These are phyloP conservation scores for Metopolophium dirhodum DNA, from an alignment of 1,140 invertebrate genomes.

Conservation along the genomic window DNA sequence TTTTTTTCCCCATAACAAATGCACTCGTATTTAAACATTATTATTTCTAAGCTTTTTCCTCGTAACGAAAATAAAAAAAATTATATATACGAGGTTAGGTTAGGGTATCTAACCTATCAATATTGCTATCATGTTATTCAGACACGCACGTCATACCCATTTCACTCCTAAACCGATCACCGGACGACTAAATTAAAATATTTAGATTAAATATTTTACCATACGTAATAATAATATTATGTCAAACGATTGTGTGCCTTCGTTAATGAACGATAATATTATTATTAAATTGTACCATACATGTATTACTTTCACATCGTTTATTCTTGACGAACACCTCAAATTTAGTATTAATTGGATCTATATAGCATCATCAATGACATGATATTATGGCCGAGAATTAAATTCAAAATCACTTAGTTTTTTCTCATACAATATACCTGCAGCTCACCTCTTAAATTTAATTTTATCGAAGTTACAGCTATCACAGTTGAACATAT, in stretches of 20 bases:
- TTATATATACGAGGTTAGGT: neutral
- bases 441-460: neutral
- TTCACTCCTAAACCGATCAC: neutral
- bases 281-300: too few species aligned
- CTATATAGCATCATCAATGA: neutral
- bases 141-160: neutral
- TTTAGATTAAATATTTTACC: neutral
- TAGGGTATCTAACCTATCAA: neutral
- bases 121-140: neutral
- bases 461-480: neutral
- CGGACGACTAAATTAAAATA: neutral
- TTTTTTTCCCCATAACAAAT: neutral
- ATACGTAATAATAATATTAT: neutral
- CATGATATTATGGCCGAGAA: too few species aligned
- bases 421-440: neutral
- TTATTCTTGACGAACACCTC: neutral
- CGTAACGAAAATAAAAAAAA: neutral
- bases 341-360: neutral
- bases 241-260: neutral
- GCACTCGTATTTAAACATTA: neutral
- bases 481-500: neutral
- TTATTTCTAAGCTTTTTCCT: neutral
- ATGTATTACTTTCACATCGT: neutral
- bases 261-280: neutral
- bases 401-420: too few species aligned